phyloP scores from a whole-genome alignment of 1,140 invertebrate species.

The Drosophila nebulosa region DNA sequence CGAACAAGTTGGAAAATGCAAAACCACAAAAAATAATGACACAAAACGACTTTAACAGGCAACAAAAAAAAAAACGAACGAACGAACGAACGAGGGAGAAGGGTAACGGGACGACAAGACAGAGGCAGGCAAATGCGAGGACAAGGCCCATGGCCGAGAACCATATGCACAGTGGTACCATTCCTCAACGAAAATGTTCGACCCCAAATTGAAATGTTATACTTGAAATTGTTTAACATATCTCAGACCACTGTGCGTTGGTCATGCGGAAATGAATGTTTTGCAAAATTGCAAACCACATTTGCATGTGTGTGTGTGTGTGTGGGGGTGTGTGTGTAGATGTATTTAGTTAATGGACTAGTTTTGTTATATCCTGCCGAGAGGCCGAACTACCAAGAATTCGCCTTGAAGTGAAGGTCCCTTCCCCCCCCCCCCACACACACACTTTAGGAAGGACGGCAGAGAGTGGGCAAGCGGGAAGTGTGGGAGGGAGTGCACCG shows the following conservation, averaged over 20 bases:
- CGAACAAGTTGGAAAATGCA: constrained; percentile 62
- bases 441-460: neutral
- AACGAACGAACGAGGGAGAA: neutral
- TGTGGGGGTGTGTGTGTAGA: constrained; percentile 20
- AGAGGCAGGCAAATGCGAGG: neutral
- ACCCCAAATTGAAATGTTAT: no score
- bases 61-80: neutral
- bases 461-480: neutral
- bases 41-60: constrained; percentile 59
- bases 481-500: neutral
- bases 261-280: constrained; percentile 67
- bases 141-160: no score
- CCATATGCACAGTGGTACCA: neutral
- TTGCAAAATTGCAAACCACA: constrained; percentile 49
- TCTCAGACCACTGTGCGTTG: constrained; percentile 9
- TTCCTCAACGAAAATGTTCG: no score
- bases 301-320: constrained; percentile 37
- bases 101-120: neutral
- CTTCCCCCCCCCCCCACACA: neutral
- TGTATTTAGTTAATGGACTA: constrained; percentile 71
- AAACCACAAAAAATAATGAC: constrained; percentile 74
- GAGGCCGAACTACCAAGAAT: neutral
- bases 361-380: constrained; percentile 44
- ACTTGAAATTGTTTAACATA: neutral
- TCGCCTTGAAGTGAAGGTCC: neutral